Evolutionary conservation across 2,113 vertebrate species (phyloP).

Genomic region (Erythrolamprus reginae): DNA sequence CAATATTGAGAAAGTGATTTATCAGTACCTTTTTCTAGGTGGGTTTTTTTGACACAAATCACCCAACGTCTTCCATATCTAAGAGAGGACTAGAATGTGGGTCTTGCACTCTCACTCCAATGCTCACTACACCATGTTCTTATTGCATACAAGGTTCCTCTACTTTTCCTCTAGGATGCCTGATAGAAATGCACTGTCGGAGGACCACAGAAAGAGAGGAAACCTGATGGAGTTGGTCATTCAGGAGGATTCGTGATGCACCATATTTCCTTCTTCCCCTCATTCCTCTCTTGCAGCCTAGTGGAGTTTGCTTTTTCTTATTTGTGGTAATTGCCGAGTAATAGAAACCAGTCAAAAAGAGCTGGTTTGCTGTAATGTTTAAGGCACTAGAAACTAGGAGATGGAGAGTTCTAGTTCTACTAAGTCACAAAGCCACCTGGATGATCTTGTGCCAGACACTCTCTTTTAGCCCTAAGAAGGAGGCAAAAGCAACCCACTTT

Average conservation of each 20-base stretch:
- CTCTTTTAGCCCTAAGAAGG: neutral
- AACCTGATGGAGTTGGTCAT: neutral
- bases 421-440: neutral
- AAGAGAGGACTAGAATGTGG: neutral
- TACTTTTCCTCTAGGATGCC: neutral
- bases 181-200: neutral
- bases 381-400: neutral
- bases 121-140: neutral
- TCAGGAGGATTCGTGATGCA: neutral
- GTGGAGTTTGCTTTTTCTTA: neutral
- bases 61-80: neutral
- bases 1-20: neutral
- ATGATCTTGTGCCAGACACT: neutral
- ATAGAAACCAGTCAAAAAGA: neutral
- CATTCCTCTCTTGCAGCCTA: neutral
- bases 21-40: neutral
- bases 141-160: neutral
- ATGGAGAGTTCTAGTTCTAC: neutral
- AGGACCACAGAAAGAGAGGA: neutral
- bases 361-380: neutral
- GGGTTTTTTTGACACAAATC: neutral
- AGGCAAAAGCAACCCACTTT: neutral
- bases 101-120: neutral
- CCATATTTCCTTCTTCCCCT: neutral
- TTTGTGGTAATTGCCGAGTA: neutral